Base-by-base conservation (phyloP, 2,113 vertebrate genomes). In the Archilochus colubris region DNA sequence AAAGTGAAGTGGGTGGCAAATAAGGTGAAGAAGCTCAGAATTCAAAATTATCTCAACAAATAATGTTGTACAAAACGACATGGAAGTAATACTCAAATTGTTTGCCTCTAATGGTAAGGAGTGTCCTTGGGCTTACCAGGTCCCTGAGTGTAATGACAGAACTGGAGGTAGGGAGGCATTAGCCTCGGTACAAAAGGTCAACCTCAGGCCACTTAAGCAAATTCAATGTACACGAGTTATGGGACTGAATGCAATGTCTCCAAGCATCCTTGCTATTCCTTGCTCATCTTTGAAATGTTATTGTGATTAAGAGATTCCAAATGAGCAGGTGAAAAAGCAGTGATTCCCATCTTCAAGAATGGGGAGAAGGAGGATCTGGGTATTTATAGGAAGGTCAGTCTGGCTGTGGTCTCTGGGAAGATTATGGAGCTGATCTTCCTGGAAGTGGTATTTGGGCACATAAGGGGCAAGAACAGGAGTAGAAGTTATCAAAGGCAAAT, bases 291-390 rank as follows among this genome's bases (percentile, higher is more conserved):
- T 48, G 36, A 25, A 81, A 78, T 11, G 8, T 66, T n/a, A 3
- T 53, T 81, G 82, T 75, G 22, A 61, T 84, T 46, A 59, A 55
- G 12, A 36, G 46, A 64, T 73, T 81, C 54, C 20, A 55, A 22
- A 31, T 33, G 12, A 81, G 40, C 28, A 53, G 22, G 25, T 62
- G 4, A 6, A 20, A 40, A 77, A 73, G 2, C 22, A 18, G 33
- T 73, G 31, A 46, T 16, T 33, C 44, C 7, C 13, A 12, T 68
- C 61, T 86, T 80, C 12, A 36, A 3, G 30, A 19, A 25, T 4
- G 3, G 1, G 2, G 7, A 74, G n/a, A 51, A 84, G 53, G 17
- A 62, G 23, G 12, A 44, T 54, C 0, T 28, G 54, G 1, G 30
- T 15, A 79, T 38, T 36, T 79, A 3, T 54, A 50, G 53, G 43